A percentile compares a stretch with the other conserved stretches of the same genome.
phyloP scores from a whole-genome alignment of 64 coral and sea anemone genomes.

The Cladopsammia gracilis region DNA sequence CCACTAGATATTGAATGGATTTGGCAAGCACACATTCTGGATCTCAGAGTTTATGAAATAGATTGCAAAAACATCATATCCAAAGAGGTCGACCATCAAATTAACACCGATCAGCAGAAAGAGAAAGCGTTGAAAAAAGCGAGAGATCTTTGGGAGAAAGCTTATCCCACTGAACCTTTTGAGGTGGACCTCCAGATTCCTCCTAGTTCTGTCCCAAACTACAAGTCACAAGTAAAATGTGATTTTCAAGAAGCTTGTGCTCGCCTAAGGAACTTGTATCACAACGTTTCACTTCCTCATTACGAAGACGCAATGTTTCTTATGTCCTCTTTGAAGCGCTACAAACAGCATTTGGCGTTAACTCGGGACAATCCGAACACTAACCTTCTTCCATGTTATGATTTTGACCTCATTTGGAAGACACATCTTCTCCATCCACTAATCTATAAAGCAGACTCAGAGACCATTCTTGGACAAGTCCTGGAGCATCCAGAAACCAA shows the following conservation, averaged over 20 bases:
- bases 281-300: constrained; percentile 75
- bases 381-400: constrained; percentile 67
- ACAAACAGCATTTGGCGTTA: constrained; percentile 56
- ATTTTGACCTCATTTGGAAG: constrained; percentile 78
- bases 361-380: constrained; percentile 44
- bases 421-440: constrained; percentile 67
- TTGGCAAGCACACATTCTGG: constrained; percentile 80
- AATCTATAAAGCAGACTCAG: constrained; percentile 58
- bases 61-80: constrained; percentile 48
- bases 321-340: constrained; percentile 50
- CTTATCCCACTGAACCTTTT: constrained; percentile 64
- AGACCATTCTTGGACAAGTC: constrained; percentile 43
- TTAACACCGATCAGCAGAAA: constrained; percentile 10
- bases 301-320: constrained; percentile 64
- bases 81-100: constrained; percentile 48
- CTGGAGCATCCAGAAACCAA: constrained; percentile 61
- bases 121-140: constrained; percentile 19
- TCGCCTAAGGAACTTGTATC: constrained; percentile 61
- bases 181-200: constrained; percentile 47
- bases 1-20: constrained; percentile 80
- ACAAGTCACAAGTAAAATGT: constrained; percentile 42
- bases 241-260: constrained; percentile 55
- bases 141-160: constrained; percentile 50
- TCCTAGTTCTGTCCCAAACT: background rate
- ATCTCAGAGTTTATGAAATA: constrained; percentile 28